Percentiles rank a stretch among this genome's conserved stretches.
Conservation (phyloP, 1,140 invertebrate genomes). For the Drosophila tropicalis region DNA sequence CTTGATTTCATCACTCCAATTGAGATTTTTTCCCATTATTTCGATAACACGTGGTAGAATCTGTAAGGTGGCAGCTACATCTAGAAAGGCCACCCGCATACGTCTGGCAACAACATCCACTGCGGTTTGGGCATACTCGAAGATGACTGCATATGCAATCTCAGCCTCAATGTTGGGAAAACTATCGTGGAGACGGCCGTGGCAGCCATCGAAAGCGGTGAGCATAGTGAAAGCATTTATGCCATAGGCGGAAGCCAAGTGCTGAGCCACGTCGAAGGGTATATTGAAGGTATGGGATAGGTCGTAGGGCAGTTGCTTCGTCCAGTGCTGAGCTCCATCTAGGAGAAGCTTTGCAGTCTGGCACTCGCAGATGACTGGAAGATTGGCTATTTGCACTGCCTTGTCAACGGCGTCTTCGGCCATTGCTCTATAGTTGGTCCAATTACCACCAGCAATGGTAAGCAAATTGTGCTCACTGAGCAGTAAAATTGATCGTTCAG, state of each 20-base stretch:
- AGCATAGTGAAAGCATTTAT: conserved; percentile 22
- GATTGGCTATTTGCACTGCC: not conserved
- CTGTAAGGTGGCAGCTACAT: conserved; percentile 25
- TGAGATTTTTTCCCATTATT: conserved; percentile 16
- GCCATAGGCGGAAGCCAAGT: conserved; percentile 23
- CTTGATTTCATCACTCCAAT: not conserved
- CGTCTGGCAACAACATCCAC: conserved; percentile 26
- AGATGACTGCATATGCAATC: conserved; percentile 13
- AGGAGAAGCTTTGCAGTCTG: conserved; percentile 3
- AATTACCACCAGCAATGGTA: conserved; percentile 21
- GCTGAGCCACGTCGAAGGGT: conserved; percentile 20
- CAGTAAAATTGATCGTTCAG: not conserved
- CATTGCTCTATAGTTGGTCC: conserved; percentile 28
- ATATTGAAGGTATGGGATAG: conserved; percentile 12
- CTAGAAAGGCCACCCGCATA: conserved; percentile 24
- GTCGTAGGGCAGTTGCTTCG: conserved; percentile 2
- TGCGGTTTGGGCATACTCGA: conserved; percentile 24
- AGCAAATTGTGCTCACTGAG: conserved; percentile 18
- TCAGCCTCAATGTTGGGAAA: conserved; percentile 33
- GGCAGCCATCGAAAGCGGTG: conserved; percentile 3
- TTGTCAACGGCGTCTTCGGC: conserved; percentile 25
- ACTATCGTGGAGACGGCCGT: not conserved
- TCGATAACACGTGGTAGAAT: conserved; percentile 26
- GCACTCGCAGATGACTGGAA: not conserved
- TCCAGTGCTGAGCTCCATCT: conserved; percentile 3